These are phyloP conservation scores for Acomys russatus DNA, from an alignment of 2,797 vertebrate genomes.

Conservation along the genomic window DNA sequence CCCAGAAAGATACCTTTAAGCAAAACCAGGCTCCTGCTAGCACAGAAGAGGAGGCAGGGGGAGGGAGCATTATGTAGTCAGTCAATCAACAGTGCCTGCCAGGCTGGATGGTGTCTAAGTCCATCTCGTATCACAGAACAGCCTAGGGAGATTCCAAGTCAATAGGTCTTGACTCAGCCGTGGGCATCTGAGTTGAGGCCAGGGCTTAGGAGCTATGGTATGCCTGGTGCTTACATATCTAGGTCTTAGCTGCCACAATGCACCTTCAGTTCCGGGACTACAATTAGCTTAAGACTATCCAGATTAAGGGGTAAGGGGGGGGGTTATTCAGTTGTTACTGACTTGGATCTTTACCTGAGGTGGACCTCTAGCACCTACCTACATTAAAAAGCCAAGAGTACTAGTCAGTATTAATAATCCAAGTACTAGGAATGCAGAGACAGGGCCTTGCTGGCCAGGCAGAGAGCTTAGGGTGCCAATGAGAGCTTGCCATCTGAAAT, in stretches of 20 bases:
- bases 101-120: constrained; percentile 6
- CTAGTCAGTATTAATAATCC: background rate
- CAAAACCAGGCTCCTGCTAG: constrained; percentile 28
- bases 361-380: background rate
- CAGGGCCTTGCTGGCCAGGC: background rate
- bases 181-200: background rate
- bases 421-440: background rate
- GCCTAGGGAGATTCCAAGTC: background rate
- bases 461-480: background rate
- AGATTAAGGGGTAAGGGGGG: background rate
- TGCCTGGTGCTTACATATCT: background rate
- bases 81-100: background rate
- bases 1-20: background rate
- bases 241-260: background rate
- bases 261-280: constrained; percentile 6
- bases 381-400: background rate
- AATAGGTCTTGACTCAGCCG: background rate
- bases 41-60: background rate
- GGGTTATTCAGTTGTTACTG: background rate
- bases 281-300: background rate
- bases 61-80: background rate
- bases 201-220: background rate
- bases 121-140: background rate
- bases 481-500: background rate
- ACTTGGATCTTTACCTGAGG: background rate